Percentiles rank a stretch among this genome's conserved stretches.
These are phyloP conservation scores for Etheostoma spectabile DNA, from an alignment of 2,113 vertebrate species.

Conservation along the genomic window DNA sequence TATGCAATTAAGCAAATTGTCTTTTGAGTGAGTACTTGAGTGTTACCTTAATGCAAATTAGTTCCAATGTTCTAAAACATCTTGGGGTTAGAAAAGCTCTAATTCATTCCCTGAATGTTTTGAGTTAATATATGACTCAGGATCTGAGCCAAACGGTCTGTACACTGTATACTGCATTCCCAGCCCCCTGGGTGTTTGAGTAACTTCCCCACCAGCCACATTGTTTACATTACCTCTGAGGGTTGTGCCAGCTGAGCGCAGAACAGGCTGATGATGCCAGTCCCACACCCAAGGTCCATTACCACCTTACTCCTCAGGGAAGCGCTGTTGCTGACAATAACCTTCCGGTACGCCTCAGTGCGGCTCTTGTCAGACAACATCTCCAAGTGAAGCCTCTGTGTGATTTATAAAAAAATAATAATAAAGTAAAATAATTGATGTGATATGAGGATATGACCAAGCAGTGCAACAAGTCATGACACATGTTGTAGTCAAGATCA, in stretches of 20 bases:
- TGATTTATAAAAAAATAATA: background rate
- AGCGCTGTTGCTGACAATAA: constrained; percentile 81
- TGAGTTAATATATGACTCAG: background rate
- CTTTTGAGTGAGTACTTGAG: too few relatives aligned
- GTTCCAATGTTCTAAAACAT: background rate
- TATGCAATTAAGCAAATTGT: background rate
- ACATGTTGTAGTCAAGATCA: background rate
- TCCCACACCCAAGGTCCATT: constrained; percentile 88
- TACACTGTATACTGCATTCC: background rate
- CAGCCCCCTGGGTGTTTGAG: background rate
- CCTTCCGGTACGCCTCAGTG: constrained; percentile 83
- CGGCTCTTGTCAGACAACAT: constrained; percentile 87
- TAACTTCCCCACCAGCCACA: background rate
- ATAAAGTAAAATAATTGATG: background rate
- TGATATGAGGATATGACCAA: background rate
- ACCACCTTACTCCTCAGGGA: constrained; percentile 83
- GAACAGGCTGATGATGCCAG: constrained; percentile 88
- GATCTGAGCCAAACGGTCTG: background rate
- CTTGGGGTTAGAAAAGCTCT: background rate
- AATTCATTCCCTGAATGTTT: background rate
- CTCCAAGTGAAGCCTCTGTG: constrained; percentile 87
- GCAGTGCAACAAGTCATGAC: background rate
- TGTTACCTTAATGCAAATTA: background rate
- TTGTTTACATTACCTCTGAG: constrained; percentile 74
- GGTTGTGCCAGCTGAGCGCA: constrained; percentile 84